These are phyloP conservation scores for Clarias gariepinus DNA, from an alignment of 2,113 vertebrate species.

Conservation along the genomic window DNA sequence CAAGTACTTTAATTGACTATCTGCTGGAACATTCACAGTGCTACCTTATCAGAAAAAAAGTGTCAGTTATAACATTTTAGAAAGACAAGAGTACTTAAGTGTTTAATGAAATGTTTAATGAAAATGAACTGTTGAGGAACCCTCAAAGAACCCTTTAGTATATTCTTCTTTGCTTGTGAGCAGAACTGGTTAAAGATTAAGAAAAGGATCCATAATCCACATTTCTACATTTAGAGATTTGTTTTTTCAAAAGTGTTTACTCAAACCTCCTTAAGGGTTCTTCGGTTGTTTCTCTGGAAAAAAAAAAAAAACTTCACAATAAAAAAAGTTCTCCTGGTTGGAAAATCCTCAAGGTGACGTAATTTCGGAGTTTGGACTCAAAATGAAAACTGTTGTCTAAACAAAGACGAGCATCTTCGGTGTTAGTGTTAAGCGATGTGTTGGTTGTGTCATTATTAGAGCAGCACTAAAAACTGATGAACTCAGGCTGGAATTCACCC, in stretches of 20 bases:
- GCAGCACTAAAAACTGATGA: neutral
- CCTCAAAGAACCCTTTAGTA: neutral
- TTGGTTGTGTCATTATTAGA: neutral
- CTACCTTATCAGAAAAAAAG: neutral
- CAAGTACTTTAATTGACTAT: neutral
- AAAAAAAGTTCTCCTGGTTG: neutral
- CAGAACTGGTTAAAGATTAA: too few species aligned
- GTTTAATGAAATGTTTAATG: neutral
- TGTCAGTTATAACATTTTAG: neutral
- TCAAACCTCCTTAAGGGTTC: neutral
- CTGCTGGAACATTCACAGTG: too few species aligned
- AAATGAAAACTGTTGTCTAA: neutral
- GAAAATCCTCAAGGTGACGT: neutral
- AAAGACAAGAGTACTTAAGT: neutral
- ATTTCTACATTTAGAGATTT: too few species aligned
- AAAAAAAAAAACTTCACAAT: neutral
- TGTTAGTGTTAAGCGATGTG: neutral
- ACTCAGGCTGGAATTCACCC: constrained; percentile 38
- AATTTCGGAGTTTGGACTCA: neutral
- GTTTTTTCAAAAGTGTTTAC: too few species aligned
- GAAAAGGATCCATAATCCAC: too few species aligned
- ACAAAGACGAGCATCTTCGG: too few species aligned
- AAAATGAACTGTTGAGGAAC: neutral
- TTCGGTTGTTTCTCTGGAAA: neutral
- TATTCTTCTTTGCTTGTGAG: neutral